Evolutionary conservation across 2,113 vertebrate species (phyloP).

Genomic region (Brienomyrus longianalis): DNA sequence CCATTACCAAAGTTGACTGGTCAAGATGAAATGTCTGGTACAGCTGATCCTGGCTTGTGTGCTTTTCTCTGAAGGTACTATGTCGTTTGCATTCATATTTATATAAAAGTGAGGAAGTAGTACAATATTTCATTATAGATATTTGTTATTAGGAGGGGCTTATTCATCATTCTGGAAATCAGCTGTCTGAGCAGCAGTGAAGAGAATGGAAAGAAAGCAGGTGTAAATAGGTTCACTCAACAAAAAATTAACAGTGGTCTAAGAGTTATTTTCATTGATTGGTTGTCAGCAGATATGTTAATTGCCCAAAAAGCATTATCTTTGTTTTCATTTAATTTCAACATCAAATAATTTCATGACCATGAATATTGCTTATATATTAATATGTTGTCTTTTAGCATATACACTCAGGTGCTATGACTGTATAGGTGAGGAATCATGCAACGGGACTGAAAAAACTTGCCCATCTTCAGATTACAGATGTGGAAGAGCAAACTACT

Average conservation of each 20-base stretch:
- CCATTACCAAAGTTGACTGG: background rate
- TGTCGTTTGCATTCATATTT: background rate
- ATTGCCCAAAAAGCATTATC: background rate
- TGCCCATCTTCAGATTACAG: background rate
- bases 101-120: background rate
- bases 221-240: background rate
- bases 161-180: background rate
- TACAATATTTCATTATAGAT: background rate
- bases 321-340: background rate
- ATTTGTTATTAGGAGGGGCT: background rate
- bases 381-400: background rate
- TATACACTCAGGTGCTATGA: background rate
- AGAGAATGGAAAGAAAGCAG: background rate
- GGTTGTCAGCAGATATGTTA: background rate
- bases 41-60: background rate
- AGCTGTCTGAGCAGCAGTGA: background rate
- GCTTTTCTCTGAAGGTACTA: background rate
- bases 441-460: background rate
- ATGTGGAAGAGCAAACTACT: background rate
- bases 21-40: background rate
- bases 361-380: background rate
- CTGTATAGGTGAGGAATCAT: background rate
- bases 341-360: background rate
- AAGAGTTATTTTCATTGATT: background rate
- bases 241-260: background rate